phyloP scores from a whole-genome alignment of 2,888 invertebrate species.

The Cotesia congregata region DNA sequence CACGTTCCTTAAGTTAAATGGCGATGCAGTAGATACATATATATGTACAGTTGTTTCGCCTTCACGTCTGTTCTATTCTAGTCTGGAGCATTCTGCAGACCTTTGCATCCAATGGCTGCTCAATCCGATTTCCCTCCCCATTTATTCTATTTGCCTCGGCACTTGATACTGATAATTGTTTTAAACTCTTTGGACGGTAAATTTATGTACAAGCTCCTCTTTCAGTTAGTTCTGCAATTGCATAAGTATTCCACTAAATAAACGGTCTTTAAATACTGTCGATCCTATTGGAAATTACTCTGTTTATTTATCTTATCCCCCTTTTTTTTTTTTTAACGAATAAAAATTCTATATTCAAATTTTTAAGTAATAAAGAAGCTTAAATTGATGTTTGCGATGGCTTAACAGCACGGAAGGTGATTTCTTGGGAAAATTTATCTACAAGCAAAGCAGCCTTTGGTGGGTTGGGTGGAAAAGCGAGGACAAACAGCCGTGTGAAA shows the following conservation, averaged over 20 bases:
- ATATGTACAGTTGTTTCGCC: background rate
- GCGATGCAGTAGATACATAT: background rate
- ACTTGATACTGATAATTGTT: conserved; percentile 1
- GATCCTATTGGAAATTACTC: too few species aligned
- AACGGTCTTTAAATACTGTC: too few species aligned
- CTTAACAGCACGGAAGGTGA: background rate
- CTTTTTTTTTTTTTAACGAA: too few species aligned
- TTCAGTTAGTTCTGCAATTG: too few species aligned
- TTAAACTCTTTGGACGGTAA: background rate
- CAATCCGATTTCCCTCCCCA: background rate
- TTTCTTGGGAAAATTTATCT: background rate
- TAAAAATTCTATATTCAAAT: too few species aligned
- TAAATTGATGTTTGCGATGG: background rate
- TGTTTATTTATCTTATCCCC: too few species aligned
- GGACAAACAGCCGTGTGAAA: background rate
- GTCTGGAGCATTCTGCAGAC: background rate
- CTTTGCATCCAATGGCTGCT: conserved; percentile 5
- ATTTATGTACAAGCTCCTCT: background rate
- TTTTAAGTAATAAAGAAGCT: too few species aligned
- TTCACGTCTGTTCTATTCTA: background rate
- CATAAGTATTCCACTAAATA: too few species aligned
- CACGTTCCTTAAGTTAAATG: conserved; percentile 17
- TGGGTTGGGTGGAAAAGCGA: background rate
- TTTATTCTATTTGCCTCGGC: background rate
- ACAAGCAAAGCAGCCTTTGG: background rate